phyloP scores from a whole-genome alignment of 1,140 invertebrate genomes.

The Asobara japonica region DNA sequence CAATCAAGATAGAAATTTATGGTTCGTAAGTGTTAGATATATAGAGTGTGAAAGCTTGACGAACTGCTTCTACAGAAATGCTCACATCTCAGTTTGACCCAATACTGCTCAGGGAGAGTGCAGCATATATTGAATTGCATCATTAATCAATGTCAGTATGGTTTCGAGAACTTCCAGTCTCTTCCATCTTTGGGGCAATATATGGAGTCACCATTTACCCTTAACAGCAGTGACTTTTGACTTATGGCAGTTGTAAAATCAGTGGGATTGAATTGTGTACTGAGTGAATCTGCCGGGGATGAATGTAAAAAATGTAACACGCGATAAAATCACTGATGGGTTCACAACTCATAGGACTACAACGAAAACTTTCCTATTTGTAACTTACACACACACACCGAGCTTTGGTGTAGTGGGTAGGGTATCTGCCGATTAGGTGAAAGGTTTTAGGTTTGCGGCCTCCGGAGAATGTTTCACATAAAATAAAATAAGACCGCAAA shows the following conservation, averaged over 20 bases:
- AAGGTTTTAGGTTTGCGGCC: too few species aligned
- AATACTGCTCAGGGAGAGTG: conserved; percentile 16
- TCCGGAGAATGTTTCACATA: too few species aligned
- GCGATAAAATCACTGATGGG: neutral
- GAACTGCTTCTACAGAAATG: neutral
- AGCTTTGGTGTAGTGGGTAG: too few species aligned
- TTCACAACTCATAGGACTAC: neutral
- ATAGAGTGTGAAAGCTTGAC: neutral
- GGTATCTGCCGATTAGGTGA: too few species aligned
- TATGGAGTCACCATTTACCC: conserved; percentile 31
- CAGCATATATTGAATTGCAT: conserved; percentile 42
- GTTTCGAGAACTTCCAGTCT: conserved; percentile 14
- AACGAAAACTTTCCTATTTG: too few species aligned
- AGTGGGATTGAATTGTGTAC: neutral
- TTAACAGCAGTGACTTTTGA: conserved; percentile 29
- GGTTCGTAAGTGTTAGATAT: conserved; percentile 27
- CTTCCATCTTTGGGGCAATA: conserved; percentile 28
- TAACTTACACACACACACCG: too few species aligned
- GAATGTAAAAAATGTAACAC: neutral
- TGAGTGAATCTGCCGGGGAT: neutral
- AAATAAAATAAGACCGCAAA: too few species aligned
- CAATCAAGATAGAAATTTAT: conserved; percentile 40
- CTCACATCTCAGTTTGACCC: neutral
- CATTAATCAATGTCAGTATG: conserved; percentile 49
- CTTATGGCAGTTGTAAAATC: conserved; percentile 26